phyloP scores from a whole-genome alignment of 1,140 invertebrate species.

The Drosophila triauraria region DNA sequence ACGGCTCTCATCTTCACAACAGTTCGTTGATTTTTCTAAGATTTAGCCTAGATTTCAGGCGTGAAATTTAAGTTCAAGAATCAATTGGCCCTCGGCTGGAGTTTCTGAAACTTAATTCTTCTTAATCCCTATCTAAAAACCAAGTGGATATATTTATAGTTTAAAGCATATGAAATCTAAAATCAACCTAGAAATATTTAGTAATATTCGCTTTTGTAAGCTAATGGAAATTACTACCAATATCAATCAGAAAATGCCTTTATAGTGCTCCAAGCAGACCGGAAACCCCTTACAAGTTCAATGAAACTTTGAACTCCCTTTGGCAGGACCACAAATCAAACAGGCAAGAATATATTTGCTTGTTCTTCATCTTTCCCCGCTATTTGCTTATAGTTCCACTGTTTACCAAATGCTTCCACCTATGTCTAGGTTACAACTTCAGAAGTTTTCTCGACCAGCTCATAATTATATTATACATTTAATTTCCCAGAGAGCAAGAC shows the following conservation, averaged over 20 bases:
- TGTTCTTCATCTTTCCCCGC: not conserved
- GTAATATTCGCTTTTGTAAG: too few relatives aligned
- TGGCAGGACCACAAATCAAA: conserved; percentile 9
- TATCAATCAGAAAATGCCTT: not conserved
- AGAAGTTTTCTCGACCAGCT: conserved; percentile 21
- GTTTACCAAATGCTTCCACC: conserved; percentile 34
- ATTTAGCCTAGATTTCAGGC: conserved; percentile 5
- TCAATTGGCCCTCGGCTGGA: not conserved
- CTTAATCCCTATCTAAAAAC: not conserved
- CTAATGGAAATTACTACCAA: too few relatives aligned
- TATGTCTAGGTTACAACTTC: conserved; percentile 13
- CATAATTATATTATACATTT: conserved; percentile 46
- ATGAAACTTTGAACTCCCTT: conserved; percentile 8
- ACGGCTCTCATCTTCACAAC: not conserved
- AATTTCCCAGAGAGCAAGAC: conserved; percentile 28
- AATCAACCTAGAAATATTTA: too few relatives aligned
- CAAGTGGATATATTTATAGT: too few relatives aligned
- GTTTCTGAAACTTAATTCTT: not conserved
- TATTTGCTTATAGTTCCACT: conserved; percentile 22
- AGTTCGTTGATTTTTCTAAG: conserved; percentile 33
- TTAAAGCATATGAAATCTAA: too few relatives aligned
- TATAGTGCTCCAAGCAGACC: not conserved
- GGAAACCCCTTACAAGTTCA: not conserved
- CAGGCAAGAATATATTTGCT: conserved; percentile 8
- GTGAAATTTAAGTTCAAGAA: not conserved